Conservation (phyloP, 2,113 vertebrate species). For the Salminus brasiliensis region DNA sequence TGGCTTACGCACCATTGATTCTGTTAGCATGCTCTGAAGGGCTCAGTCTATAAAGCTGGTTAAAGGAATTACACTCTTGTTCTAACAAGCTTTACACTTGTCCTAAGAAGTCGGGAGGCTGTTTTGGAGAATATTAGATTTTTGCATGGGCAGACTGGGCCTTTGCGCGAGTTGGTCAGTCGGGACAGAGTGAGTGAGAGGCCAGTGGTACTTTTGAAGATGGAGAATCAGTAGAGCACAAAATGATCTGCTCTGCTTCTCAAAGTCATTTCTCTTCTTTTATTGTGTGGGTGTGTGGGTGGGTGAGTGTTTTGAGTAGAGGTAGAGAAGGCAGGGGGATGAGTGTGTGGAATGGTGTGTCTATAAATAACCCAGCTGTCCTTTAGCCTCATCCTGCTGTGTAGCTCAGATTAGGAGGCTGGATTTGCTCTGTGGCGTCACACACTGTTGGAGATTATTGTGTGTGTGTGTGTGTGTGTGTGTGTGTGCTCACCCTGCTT, state of each 20-base stretch:
- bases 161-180: background rate
- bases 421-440: slow-evolving; percentile 50
- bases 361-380: slow-evolving; percentile 52
- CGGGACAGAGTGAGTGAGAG: background rate
- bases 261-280: background rate
- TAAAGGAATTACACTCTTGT: slow-evolving; percentile 18
- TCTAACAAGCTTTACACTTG: slow-evolving; percentile 20
- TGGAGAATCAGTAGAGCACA: background rate
- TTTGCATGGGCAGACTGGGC: background rate
- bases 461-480: background rate
- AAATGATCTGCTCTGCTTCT: background rate
- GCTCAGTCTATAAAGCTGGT: slow-evolving; percentile 10
- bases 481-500: background rate
- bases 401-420: slow-evolving; percentile 53
- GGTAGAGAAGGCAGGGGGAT: slow-evolving; percentile 24
- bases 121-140: background rate
- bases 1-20: slow-evolving; percentile 35
- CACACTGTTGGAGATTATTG: slow-evolving; percentile 43
- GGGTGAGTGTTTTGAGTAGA: slow-evolving; percentile 7
- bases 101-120: background rate
- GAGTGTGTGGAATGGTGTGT: slow-evolving; percentile 34
- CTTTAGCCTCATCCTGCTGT: slow-evolving; percentile 34
- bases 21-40: slow-evolving; percentile 13
- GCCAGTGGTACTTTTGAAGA: background rate
- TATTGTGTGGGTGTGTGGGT: background rate